phyloP scores from a whole-genome alignment of 2,797 vertebrate species.

The Chrysocyon brachyurus region DNA sequence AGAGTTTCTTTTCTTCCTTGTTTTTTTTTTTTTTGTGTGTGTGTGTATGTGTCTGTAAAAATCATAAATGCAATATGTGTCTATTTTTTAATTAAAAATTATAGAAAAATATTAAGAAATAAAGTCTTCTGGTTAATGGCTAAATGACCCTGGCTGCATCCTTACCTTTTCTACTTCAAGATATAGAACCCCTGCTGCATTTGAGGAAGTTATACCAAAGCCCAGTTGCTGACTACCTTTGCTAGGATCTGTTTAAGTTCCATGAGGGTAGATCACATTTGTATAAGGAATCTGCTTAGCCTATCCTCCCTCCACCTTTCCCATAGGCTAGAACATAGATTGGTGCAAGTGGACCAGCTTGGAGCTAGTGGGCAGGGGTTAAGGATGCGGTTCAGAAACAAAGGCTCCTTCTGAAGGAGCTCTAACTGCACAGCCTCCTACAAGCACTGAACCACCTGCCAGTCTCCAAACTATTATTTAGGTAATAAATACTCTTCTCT shows the following conservation, averaged over 20 bases:
- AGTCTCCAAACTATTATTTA: not conserved
- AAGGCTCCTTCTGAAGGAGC: not conserved
- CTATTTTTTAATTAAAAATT: not conserved
- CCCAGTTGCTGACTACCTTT: not conserved
- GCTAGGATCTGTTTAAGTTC: not conserved
- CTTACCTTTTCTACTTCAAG: not conserved
- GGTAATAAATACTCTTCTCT: not conserved
- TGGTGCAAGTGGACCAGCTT: not conserved
- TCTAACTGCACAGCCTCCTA: not conserved
- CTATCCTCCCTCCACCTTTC: accelerated
- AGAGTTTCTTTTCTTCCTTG: not conserved
- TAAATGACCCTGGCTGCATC: not conserved
- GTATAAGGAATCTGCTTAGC: not conserved
- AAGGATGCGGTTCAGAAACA: not conserved
- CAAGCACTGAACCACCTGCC: not conserved
- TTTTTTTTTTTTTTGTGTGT: not conserved
- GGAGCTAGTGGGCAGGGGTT: not conserved
- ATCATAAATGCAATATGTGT: not conserved
- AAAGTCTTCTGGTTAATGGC: not conserved
- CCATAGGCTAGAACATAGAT: not conserved
- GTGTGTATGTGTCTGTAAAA: not conserved
- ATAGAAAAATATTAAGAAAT: not conserved
- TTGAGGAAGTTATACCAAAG: not conserved
- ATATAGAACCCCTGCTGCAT: accelerated
- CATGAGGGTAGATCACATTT: not conserved